These are phyloP conservation scores for Himalopsyche tibetana DNA, from an alignment of 2,888 invertebrate species.

Conservation along the genomic window DNA sequence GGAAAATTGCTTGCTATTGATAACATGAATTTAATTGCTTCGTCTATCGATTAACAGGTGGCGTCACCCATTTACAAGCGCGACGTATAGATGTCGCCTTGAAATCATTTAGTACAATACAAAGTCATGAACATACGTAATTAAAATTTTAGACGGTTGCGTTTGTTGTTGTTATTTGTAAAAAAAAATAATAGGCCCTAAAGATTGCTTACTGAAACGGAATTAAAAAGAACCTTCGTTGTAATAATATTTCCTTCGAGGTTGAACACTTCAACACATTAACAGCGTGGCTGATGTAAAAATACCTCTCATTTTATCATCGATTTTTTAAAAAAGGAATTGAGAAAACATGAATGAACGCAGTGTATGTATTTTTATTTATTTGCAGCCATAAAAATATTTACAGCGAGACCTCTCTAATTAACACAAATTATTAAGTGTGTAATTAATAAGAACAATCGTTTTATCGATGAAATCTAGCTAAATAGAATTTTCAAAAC, in stretches of 20 bases:
- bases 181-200: neutral
- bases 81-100: conserved; percentile 22
- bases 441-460: too few species aligned
- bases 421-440: too few species aligned
- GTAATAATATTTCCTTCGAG: neutral
- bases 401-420: too few species aligned
- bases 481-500: too few species aligned
- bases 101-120: conserved; percentile 14
- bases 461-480: too few species aligned
- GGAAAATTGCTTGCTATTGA: neutral
- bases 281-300: neutral
- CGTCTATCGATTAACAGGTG: neutral
- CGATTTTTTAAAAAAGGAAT: neutral
- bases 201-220: conserved; percentile 1
- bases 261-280: neutral
- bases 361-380: too few species aligned
- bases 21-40: neutral
- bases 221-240: neutral
- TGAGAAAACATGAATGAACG: too few species aligned
- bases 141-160: neutral
- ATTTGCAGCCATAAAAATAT: too few species aligned
- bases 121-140: conserved; percentile 17
- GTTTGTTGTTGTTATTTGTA: neutral
- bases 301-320: neutral
- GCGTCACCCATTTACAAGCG: neutral